phyloP scores from a whole-genome alignment of 2,113 vertebrate genomes.

The Hemicordylus capensis region DNA sequence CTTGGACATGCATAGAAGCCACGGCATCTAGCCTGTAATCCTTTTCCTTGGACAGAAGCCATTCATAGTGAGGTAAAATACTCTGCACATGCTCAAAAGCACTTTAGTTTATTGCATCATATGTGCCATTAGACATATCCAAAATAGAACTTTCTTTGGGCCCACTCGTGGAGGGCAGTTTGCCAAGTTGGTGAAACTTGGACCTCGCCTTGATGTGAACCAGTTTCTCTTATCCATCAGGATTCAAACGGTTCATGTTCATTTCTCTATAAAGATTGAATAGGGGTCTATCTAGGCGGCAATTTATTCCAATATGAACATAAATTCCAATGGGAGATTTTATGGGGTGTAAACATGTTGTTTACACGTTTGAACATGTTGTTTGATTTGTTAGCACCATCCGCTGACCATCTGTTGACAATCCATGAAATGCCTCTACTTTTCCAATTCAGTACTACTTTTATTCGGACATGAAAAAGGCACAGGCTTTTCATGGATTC shows the following conservation, averaged over 20 bases:
- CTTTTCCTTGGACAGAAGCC: background rate
- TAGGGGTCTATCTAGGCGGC: no score
- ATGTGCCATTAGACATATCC: background rate
- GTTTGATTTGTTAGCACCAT: no score
- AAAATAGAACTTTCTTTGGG: no score
- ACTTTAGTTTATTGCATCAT: background rate
- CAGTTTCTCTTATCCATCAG: background rate
- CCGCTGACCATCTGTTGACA: no score
- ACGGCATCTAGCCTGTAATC: background rate
- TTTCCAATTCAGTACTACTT: background rate
- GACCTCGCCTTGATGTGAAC: background rate
- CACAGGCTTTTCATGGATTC: no score
- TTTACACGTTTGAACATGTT: no score
- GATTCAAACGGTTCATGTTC: background rate
- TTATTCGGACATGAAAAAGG: no score
- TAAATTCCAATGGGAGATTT: no score
- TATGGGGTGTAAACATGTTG: no score
- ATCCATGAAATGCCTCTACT: no score
- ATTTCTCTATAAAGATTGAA: background rate
- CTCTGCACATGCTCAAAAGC: background rate
- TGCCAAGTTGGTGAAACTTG: background rate
- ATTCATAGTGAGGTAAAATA: background rate
- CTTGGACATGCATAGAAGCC: background rate
- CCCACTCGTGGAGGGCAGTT: background rate
- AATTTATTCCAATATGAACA: no score